Base-by-base conservation (phyloP, 1,140 invertebrate genomes). In the Oedothorax gibbosus region DNA sequence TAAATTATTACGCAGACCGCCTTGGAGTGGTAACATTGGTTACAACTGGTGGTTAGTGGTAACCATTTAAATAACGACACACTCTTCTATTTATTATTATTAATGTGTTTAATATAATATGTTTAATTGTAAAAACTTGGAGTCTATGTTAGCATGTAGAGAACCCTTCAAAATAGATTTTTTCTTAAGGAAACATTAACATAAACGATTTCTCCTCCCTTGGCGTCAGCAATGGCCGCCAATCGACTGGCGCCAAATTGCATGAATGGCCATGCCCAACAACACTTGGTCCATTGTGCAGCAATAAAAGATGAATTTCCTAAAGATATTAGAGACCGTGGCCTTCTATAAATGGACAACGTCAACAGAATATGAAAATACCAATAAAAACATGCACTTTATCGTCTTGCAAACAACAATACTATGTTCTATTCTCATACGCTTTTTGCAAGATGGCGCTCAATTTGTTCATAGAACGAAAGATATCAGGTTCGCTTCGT, bases 281-380 rank as follows among this genome's bases (percentile, higher is more conserved):
- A 35, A 77, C 75, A 77, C 75, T 60, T 64, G 60, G n/a, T 12
- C 20, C 60, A 77, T 77, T 77, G 75, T 77, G 50, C 69, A 0
- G 35, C 35, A 15, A 71, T 71, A 51, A 51, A 71, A 71, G 15
- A 49, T 71, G 69, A 53, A 49, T 71, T 50, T 51, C 69, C 9
- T 18, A 71, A 49, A 71, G 69, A 71, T 71, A 71, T 53, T 53
- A 49, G 49, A 53, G 21, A 71, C 69, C n/a, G 12, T 14, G 51
- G 54, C 69, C 69, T 53, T 71, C 69, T n/a, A 71, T 71, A 71
- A 71, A 49, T 18, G 69, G 35, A 35, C 14, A 53, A 71, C 50
- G 69, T 71, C 69, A 71, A 8, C 15, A 71, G 15, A 51, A 51
- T 53, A 71, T n/a, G 69, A 71, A 71, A 71, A 71, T 51, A 71